A percentile compares a stretch with the other conserved stretches of the same genome.
These are phyloP conservation scores for Phocides pigmalion DNA, from an alignment of 1,140 invertebrate genomes.

Conservation along the genomic window DNA sequence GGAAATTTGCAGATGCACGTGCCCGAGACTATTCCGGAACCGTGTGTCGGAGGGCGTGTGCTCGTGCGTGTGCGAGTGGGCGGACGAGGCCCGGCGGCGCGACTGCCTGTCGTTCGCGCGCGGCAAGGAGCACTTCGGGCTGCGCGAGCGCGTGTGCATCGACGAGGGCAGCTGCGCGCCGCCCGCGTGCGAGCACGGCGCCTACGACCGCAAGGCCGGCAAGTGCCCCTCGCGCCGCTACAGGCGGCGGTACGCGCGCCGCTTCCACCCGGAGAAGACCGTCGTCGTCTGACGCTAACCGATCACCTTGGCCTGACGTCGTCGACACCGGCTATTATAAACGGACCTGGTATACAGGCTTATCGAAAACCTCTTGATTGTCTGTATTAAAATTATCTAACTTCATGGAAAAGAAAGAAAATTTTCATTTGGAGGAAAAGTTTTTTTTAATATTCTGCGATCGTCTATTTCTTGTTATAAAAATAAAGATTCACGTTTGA, in stretches of 20 bases:
- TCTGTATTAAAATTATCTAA: no score
- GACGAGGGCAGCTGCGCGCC: slow-evolving; percentile 85
- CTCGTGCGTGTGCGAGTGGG: slow-evolving; percentile 87
- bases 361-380: no score
- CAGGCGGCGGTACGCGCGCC: slow-evolving; percentile 49
- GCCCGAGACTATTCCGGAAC: slow-evolving; percentile 88
- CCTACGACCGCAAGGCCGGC: slow-evolving; percentile 85
- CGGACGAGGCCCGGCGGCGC: slow-evolving; percentile 81
- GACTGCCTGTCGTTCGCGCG: slow-evolving; percentile 87
- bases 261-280: slow-evolving; percentile 42
- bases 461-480: no score
- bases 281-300: slow-evolving; percentile 27
- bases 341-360: no score
- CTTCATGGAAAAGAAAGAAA: no score
- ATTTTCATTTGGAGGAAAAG: no score
- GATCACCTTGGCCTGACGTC: no score
- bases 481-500: no score
- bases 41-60: slow-evolving; percentile 85
- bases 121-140: slow-evolving; percentile 88
- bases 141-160: slow-evolving; percentile 88
- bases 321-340: no score
- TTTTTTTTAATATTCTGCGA: no score
- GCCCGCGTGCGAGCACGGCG: slow-evolving; percentile 88
- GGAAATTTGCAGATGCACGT: slow-evolving; percentile 86
- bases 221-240: slow-evolving; percentile 85